Conservation (phyloP, 2,888 invertebrate species). For the Drosophila yooni region DNA sequence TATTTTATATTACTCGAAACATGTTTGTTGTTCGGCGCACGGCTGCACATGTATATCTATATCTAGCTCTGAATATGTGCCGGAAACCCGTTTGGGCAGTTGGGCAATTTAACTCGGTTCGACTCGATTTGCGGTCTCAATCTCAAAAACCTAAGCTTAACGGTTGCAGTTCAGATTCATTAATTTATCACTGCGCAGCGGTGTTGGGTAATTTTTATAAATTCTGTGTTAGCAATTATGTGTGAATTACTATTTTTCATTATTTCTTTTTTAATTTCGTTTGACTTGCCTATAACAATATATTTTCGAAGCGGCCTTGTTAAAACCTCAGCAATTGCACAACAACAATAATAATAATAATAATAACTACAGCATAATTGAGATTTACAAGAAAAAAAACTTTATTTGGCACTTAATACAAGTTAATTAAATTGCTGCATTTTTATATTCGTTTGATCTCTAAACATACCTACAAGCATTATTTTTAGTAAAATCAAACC, state of each 20-base stretch:
- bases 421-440: constrained; percentile 15
- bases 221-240: constrained; percentile 72
- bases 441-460: not conserved
- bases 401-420: not conserved
- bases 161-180: constrained; percentile 70
- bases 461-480: not conserved
- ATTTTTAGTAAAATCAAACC: not conserved
- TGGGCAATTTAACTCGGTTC: constrained; percentile 55
- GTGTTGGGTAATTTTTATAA: constrained; percentile 68
- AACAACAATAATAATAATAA: constrained; percentile 11
- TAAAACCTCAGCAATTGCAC: constrained; percentile 30
- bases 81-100: constrained; percentile 65
- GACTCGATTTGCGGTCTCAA: constrained; percentile 46
- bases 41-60: constrained; percentile 43
- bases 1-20: constrained; percentile 57
- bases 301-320: constrained; percentile 56
- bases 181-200: constrained; percentile 69
- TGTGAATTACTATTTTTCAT: constrained; percentile 66
- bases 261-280: constrained; percentile 9
- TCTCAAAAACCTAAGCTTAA: constrained; percentile 43
- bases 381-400: not conserved
- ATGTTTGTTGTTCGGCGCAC: constrained; percentile 51
- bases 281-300: constrained; percentile 39
- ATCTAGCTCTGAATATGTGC: constrained; percentile 42
- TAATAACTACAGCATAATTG: constrained; percentile 19